Percentiles rank a stretch among this genome's conserved stretches.
Conservation (phyloP, 2,888 invertebrate genomes). For the Drosophila leonis region DNA sequence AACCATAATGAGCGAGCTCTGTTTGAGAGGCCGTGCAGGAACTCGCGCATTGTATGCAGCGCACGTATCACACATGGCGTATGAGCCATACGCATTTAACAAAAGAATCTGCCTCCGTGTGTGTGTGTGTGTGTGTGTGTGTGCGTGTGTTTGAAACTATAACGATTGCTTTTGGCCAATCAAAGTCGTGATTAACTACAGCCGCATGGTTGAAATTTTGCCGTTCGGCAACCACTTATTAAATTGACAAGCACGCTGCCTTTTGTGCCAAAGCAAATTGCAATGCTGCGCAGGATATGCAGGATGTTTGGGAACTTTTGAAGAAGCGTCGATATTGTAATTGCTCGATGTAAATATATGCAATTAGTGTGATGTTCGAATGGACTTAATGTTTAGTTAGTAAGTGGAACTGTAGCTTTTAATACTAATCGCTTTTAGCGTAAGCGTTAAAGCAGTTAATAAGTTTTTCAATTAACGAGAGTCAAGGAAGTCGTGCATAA, state of each 20-base stretch:
- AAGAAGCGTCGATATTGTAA: neutral
- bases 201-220: slow-evolving; percentile 8
- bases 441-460: slow-evolving; percentile 3
- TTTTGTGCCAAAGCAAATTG: neutral
- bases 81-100: slow-evolving; percentile 52
- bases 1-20: slow-evolving; percentile 36
- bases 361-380: neutral
- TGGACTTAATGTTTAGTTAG: neutral
- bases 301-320: neutral
- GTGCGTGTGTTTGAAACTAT: neutral
- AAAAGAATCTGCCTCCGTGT: neutral
- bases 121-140: neutral
- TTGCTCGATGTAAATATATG: neutral
- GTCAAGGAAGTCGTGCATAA: no score
- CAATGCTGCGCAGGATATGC: neutral
- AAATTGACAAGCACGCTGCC: neutral
- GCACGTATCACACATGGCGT: slow-evolving; percentile 62
- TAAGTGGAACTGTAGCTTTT: neutral
- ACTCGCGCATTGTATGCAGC: slow-evolving; percentile 51
- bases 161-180: slow-evolving; percentile 15
- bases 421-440: neutral
- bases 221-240: slow-evolving; percentile 3
- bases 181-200: slow-evolving; percentile 23
- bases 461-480: slow-evolving; percentile 7
- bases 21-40: slow-evolving; percentile 1